Evolutionary conservation across 2,888 invertebrate species (phyloP), one percentile per base, ranked within the genome.

Genomic region (Chaitophorus viminalis): DNA sequence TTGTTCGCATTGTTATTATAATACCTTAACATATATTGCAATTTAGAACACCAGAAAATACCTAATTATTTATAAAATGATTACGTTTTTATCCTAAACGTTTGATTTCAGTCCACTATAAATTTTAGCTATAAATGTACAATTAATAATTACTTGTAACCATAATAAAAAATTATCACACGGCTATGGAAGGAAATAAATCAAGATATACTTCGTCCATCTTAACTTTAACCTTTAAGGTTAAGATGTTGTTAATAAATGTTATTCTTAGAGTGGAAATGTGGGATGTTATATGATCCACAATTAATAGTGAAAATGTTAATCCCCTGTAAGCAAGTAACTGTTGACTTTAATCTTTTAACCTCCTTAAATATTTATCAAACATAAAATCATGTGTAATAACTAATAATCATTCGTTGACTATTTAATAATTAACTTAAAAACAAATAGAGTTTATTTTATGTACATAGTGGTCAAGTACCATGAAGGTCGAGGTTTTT

Each of bases 401-500:
- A 3, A 60, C 4, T 60, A 60, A 9, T 60, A 3, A 70, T 29
- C 31, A 29, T 70, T 17, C 14, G 75, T 77, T 76, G 33, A 8
- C 52, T 52, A 68, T 85, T 39, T 33, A 77, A 68, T 85, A 77
- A 77, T 14, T 68, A 33, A 76, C 46, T 68, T 77, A 46, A 77
- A 84, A 68, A 46, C 25, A 65, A 68, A 46, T 77, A 76, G n/a
- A n/a, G n/a, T n/a, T n/a, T 3, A 25, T 31, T 65, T 25, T 60
- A 29, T 68, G 29, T 21, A 18, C 21, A 54, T 54, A 11, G 17
- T 85, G 76, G 77, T 81, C 79, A 81, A 81, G 31, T 60, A 87
- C 79, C 79, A 65, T 74, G 87, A 87, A 87, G 87, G 87, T 87
- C 65, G 72, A 29, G 78, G 52, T 74, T 74, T 79, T 79, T 74